Percentiles rank a stretch among this genome's conserved stretches.
Evolutionary conservation across 2,797 vertebrate species (phyloP).

Genomic region (Artibeus jamaicensis): DNA sequence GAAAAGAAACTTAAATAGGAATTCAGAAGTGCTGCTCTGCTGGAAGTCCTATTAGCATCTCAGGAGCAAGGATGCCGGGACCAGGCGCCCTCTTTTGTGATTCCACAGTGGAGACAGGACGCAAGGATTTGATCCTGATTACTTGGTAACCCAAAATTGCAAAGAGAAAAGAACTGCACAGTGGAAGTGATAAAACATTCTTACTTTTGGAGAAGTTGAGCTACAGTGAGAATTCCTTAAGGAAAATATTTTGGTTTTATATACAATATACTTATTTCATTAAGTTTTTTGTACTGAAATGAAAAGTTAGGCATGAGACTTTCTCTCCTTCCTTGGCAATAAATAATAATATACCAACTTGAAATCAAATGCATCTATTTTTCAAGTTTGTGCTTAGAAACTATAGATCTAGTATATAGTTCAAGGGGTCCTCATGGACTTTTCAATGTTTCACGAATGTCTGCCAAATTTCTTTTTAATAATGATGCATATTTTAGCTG

Average conservation of each 20-base stretch:
- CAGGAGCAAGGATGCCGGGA: background rate
- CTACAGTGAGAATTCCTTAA: background rate
- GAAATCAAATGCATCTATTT: background rate
- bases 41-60: background rate
- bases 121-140: background rate
- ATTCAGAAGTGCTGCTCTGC: background rate
- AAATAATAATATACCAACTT: background rate
- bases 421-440: background rate
- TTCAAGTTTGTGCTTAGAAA: background rate
- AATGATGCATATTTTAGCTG: background rate
- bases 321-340: background rate
- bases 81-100: background rate
- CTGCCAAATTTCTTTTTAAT: background rate
- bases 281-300: background rate
- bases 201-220: background rate
- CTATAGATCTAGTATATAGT: background rate
- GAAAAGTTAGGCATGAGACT: background rate
- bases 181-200: background rate
- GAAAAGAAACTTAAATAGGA: background rate
- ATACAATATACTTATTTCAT: background rate
- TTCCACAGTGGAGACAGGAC: background rate
- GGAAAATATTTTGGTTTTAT: background rate
- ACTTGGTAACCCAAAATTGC: background rate
- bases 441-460: background rate
- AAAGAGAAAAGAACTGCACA: background rate